These are phyloP conservation scores for Pongo abelii DNA, from an alignment of 2,113 vertebrate genomes.

Conservation along the genomic window DNA sequence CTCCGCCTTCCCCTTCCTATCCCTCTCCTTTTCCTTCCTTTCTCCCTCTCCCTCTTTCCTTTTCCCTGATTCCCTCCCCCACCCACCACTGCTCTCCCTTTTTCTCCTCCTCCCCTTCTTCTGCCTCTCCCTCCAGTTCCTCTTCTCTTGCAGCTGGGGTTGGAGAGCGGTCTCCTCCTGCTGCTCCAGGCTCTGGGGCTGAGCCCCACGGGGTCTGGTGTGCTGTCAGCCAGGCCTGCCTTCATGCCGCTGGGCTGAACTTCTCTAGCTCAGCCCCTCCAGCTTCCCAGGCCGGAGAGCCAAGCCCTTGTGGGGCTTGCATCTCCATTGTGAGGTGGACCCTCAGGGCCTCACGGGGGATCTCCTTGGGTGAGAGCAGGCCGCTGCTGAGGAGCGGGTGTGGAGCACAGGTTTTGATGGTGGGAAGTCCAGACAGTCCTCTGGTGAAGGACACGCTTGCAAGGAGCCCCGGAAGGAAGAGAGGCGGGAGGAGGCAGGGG, in stretches of 20 bases:
- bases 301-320: background rate
- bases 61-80: background rate
- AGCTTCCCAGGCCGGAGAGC: background rate
- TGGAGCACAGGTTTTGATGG: background rate
- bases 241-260: background rate
- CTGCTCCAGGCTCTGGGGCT: background rate
- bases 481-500: background rate
- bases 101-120: background rate
- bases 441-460: background rate
- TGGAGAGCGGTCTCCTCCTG: background rate
- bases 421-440: background rate
- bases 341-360: too few species aligned
- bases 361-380: background rate
- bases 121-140: too few species aligned
- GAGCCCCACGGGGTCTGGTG: background rate
- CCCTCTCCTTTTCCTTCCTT: background rate
- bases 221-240: background rate
- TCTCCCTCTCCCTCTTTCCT: too few species aligned
- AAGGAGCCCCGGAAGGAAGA: background rate
- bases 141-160: too few species aligned
- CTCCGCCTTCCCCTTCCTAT: too few species aligned
- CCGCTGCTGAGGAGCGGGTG: too few species aligned
- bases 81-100: too few species aligned
- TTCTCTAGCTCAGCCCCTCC: background rate
- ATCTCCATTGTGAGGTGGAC: background rate